Evolutionary conservation across 1,140 invertebrate species (phyloP).

Genomic region (Bombus confusus): DNA sequence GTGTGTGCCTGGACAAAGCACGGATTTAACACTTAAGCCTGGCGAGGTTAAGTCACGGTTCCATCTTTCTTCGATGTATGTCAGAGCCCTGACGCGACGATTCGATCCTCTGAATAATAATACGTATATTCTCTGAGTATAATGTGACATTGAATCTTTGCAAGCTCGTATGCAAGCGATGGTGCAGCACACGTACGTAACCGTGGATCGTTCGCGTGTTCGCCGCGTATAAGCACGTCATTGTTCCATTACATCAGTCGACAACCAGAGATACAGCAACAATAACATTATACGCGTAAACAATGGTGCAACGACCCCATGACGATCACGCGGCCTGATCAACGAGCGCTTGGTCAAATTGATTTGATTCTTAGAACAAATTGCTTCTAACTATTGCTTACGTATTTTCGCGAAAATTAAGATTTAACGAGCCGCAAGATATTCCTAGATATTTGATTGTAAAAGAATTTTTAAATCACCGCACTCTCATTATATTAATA

Average conservation of each 20-base stretch:
- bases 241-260: constrained; percentile 55
- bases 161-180: not conserved
- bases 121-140: constrained; percentile 14
- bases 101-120: constrained; percentile 51
- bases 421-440: no score
- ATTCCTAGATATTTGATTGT: no score
- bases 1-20: no score
- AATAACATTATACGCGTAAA: constrained; percentile 61
- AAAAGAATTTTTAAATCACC: no score
- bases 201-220: constrained; percentile 10
- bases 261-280: constrained; percentile 55
- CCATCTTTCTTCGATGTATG: not conserved
- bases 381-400: not conserved
- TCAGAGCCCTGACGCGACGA: constrained; percentile 35
- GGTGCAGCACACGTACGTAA: not conserved
- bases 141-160: constrained; percentile 28
- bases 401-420: not conserved
- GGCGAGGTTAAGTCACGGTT: not conserved
- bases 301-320: constrained; percentile 56
- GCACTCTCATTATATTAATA: no score
- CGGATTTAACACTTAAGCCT: not conserved
- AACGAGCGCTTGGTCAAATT: not conserved
- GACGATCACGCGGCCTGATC: constrained; percentile 6
- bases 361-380: not conserved
- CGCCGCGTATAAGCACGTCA: constrained; percentile 43